These are phyloP conservation scores for Lacerta viridis DNA, from an alignment of 2,797 vertebrate species.

Conservation along the genomic window DNA sequence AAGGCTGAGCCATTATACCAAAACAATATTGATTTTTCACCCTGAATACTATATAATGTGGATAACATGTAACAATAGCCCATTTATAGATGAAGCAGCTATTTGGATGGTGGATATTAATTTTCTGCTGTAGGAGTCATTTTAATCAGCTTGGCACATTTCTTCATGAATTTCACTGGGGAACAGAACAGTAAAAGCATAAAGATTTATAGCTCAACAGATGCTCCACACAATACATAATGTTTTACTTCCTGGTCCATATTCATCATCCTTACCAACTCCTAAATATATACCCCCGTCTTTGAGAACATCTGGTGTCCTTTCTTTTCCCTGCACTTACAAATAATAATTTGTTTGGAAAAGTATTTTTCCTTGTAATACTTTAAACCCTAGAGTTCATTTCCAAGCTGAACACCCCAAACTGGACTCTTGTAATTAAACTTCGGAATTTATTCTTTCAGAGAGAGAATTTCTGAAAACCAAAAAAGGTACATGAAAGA, in stretches of 20 bases:
- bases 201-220: conserved; percentile 66
- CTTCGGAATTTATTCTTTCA: conserved; percentile 15
- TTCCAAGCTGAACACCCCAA: conserved; percentile 54
- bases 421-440: not conserved
- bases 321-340: conserved; percentile 60
- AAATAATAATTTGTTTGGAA: conserved; percentile 63
- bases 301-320: conserved; percentile 75
- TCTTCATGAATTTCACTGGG: conserved; percentile 58
- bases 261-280: conserved; percentile 67
- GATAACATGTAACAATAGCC: not conserved
- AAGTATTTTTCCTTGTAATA: conserved; percentile 60
- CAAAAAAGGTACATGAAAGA: conserved; percentile 37
- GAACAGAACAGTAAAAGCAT: conserved; percentile 30
- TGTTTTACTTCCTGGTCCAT: conserved; percentile 69
- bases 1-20: not conserved
- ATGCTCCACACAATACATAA: conserved; percentile 69
- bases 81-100: conserved; percentile 30
- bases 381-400: conserved; percentile 61
- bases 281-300: conserved; percentile 66
- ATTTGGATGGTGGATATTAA: not conserved
- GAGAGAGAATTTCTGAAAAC: conserved; percentile 10
- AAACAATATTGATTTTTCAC: not conserved
- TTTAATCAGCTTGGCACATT: conserved; percentile 42
- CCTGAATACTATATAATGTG: not conserved
- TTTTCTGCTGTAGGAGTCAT: conserved; percentile 31